Percentiles rank a stretch among this genome's conserved stretches.
Conservation (phyloP, 2,797 vertebrate species). For the Trematomus bernacchii region DNA sequence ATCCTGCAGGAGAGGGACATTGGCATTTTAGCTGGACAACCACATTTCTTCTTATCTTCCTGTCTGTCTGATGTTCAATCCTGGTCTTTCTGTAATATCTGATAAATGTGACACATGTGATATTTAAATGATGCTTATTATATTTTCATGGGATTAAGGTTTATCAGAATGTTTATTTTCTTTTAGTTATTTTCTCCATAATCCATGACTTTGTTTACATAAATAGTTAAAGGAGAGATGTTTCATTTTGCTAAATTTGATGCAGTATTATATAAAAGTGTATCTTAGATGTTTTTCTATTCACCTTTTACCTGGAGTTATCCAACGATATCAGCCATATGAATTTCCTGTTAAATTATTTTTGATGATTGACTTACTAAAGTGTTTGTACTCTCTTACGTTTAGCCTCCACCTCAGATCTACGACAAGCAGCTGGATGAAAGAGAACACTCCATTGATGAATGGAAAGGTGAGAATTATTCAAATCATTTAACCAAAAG, state of each 20-base stretch:
- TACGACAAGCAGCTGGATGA: slow-evolving; percentile 99
- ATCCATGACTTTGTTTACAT: slow-evolving; percentile 14
- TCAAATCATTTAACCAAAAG: background rate
- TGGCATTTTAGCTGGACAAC: slow-evolving; percentile 22
- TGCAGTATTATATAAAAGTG: background rate
- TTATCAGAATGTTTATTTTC: slow-evolving; percentile 15
- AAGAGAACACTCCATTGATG: slow-evolving; percentile 99
- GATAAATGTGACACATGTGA: background rate
- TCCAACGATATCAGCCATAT: slow-evolving; percentile 5
- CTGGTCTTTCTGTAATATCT: slow-evolving; percentile 25
- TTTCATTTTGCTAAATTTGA: background rate
- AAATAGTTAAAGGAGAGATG: slow-evolving; percentile 14
- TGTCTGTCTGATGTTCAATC: slow-evolving; percentile 22
- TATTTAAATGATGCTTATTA: slow-evolving; percentile 3
- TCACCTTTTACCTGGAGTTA: background rate
- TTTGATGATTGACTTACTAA: slow-evolving; percentile 2
- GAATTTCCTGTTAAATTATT: background rate
- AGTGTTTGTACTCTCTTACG: slow-evolving; percentile 36
- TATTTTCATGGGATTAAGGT: background rate
- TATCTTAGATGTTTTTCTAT: background rate
- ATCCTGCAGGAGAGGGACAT: background rate
- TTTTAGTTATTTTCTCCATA: slow-evolving; percentile 21
- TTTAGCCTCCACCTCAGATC: slow-evolving; percentile 97
- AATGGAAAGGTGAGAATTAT: slow-evolving; percentile 95
- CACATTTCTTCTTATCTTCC: slow-evolving; percentile 10